Evolutionary conservation across 2,888 invertebrate species (phyloP).

Genomic region (Rugalucina vietnamica): DNA sequence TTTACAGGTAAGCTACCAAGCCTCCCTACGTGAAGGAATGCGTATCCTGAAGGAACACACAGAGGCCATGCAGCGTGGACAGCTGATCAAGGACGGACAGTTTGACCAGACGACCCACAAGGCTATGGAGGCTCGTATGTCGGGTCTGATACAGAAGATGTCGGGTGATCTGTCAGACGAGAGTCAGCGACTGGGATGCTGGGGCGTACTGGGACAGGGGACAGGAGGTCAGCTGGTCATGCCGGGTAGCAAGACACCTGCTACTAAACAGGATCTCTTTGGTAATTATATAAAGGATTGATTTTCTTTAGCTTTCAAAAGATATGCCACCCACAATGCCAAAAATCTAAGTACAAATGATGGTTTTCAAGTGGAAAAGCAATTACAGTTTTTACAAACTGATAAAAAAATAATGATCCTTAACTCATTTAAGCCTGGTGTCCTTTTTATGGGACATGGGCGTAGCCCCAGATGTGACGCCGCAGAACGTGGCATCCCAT

Average conservation of each 20-base stretch:
- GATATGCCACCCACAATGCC: too few relatives aligned
- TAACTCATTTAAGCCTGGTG: too few relatives aligned
- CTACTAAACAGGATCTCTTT: slow-evolving; percentile 72
- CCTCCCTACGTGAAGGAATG: slow-evolving; percentile 74
- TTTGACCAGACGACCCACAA: slow-evolving; percentile 74
- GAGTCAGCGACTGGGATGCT: slow-evolving; percentile 78
- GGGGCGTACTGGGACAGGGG: slow-evolving; percentile 79
- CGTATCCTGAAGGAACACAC: slow-evolving; percentile 77
- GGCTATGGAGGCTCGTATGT: slow-evolving; percentile 69
- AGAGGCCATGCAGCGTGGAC: slow-evolving; percentile 74
- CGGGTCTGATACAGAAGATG: slow-evolving; percentile 76
- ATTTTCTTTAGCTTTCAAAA: too few relatives aligned
- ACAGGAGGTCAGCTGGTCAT: slow-evolving; percentile 75
- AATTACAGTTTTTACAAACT: too few relatives aligned
- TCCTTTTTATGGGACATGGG: too few relatives aligned
- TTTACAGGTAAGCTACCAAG: slow-evolving; percentile 77
- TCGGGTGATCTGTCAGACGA: slow-evolving; percentile 73
- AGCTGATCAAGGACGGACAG: slow-evolving; percentile 69
- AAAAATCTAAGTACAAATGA: too few relatives aligned
- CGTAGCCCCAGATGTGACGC: too few relatives aligned
- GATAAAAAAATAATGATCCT: too few relatives aligned
- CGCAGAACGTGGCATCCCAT: too few relatives aligned
- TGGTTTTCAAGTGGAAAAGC: too few relatives aligned
- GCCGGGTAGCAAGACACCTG: slow-evolving; percentile 64
- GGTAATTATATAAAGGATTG: too few relatives aligned